phyloP scores from a whole-genome alignment of 2,797 vertebrate species.

The Helostoma temminkii region DNA sequence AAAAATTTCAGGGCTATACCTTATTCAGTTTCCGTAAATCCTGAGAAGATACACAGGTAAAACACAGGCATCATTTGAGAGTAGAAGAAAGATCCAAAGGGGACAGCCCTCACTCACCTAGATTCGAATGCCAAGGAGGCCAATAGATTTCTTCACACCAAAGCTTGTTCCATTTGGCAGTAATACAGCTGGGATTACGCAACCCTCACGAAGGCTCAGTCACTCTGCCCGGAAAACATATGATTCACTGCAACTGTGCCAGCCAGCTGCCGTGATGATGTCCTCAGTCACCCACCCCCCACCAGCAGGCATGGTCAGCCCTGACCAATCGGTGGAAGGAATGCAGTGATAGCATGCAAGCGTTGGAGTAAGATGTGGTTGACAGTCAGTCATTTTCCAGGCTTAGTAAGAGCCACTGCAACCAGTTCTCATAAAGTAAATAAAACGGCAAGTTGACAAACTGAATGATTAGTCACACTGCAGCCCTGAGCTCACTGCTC shows the following conservation, averaged over 20 bases:
- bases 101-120: neutral
- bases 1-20: too few relatives aligned
- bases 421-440: slow-evolving; percentile 2
- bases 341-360: slow-evolving; percentile 19
- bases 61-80: neutral
- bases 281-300: neutral
- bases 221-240: slow-evolving; percentile 50
- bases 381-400: slow-evolving; percentile 37
- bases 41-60: neutral
- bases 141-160: slow-evolving; percentile 18
- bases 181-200: slow-evolving; percentile 31
- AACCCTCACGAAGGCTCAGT: slow-evolving; percentile 1
- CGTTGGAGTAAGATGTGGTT: slow-evolving; percentile 35
- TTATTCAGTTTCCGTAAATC: too few relatives aligned
- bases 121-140: slow-evolving; percentile 31
- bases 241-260: slow-evolving; percentile 45
- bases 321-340: slow-evolving; percentile 39
- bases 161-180: slow-evolving; percentile 43
- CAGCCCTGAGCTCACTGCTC: slow-evolving; percentile 1
- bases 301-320: slow-evolving; percentile 17
- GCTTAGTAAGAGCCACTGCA: slow-evolving; percentile 1
- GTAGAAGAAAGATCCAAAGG: neutral
- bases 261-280: slow-evolving; percentile 43
- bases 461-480: slow-evolving; percentile 11
- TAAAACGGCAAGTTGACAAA: neutral